Evolutionary conservation across 2,888 invertebrate genomes (phyloP).

Genomic region (Campoplex nolae): DNA sequence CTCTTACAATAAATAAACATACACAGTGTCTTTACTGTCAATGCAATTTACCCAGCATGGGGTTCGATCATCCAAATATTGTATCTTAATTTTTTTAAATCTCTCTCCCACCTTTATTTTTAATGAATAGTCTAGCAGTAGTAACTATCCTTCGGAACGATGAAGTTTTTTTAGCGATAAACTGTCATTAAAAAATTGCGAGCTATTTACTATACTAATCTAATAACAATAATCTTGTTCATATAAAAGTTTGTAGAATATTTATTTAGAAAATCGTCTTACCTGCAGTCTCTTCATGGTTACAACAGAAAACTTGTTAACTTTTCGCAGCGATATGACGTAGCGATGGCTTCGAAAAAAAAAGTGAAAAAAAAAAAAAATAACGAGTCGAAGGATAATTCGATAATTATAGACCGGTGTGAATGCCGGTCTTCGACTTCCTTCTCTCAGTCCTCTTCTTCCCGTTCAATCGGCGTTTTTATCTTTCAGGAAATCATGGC

Average conservation of each 20-base stretch:
- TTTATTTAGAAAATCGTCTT: conserved; percentile 20
- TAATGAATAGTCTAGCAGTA: not conserved
- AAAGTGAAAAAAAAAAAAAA: conserved; percentile 3
- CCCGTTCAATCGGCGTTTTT: conserved; percentile 40
- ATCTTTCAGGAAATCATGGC: conserved; percentile 62
- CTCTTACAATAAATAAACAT: conserved; percentile 26
- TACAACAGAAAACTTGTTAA: conserved; percentile 10
- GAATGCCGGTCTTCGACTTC: conserved; percentile 24
- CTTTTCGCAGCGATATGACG: conserved; percentile 24
- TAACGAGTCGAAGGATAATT: conserved; percentile 12
- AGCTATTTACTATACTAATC: no score
- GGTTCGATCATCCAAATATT: conserved; percentile 40
- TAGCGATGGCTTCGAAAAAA: conserved; percentile 8
- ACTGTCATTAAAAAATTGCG: no score
- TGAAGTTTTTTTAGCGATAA: not conserved
- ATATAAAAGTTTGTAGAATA: not conserved
- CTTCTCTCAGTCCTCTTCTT: conserved; percentile 11
- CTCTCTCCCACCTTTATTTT: not conserved
- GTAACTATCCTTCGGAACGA: not conserved
- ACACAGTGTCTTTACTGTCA: not conserved
- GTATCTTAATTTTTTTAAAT: no score
- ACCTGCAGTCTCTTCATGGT: conserved; percentile 63
- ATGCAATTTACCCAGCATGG: not conserved
- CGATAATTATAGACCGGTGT: conserved; percentile 48
- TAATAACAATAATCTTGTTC: not conserved